Percentiles rank a stretch among this genome's conserved stretches.
Evolutionary conservation across 1,140 invertebrate genomes (phyloP).

Genomic region (Drosophila lacteicornis): DNA sequence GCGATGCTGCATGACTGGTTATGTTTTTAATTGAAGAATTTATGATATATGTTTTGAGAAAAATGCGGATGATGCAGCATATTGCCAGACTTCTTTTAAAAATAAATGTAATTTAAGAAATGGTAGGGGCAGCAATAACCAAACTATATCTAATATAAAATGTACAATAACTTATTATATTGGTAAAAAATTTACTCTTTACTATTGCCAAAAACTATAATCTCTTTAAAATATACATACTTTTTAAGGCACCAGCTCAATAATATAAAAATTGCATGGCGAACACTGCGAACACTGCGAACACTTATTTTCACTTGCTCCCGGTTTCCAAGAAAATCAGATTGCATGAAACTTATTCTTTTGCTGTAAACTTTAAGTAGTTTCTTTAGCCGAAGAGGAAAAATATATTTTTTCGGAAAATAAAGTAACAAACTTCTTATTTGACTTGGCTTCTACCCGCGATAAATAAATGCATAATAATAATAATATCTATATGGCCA

Average conservation of each 20-base stretch:
- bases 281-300: neutral
- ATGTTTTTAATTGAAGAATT: conserved; percentile 17
- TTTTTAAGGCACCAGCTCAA: neutral
- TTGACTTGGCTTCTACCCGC: neutral
- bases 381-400: neutral
- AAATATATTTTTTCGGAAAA: neutral
- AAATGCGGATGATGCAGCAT: neutral
- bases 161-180: too few species aligned
- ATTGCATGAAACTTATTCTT: neutral
- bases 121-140: too few species aligned
- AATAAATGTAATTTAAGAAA: neutral
- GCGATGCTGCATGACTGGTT: neutral
- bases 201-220: neutral
- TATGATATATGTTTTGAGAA: neutral
- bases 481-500: neutral
- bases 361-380: neutral
- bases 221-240: neutral
- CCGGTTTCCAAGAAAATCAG: neutral
- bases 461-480: neutral
- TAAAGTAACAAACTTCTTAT: neutral
- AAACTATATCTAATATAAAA: too few species aligned
- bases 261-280: neutral
- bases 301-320: neutral
- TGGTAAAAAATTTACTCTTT: too few species aligned
- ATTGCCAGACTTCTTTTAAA: neutral